A percentile compares a stretch with the other conserved stretches of the same genome.
phyloP scores from a whole-genome alignment of 2,888 invertebrate genomes.

The Eupeodes luniger region DNA sequence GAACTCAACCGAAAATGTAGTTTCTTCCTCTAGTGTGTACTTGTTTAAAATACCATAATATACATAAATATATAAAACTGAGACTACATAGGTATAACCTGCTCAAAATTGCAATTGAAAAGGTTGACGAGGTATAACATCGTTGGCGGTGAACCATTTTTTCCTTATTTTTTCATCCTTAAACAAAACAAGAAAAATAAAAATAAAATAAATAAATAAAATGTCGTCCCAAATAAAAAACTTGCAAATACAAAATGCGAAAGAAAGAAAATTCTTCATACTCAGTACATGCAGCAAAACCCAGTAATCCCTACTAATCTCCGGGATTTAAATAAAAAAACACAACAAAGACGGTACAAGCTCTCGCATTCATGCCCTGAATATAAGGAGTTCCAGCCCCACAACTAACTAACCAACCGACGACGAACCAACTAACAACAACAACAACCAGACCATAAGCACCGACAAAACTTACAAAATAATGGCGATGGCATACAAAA shows the following conservation, averaged over 20 bases:
- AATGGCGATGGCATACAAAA: conserved; percentile 60
- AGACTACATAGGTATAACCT: conserved; percentile 14
- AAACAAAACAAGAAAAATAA: not conserved
- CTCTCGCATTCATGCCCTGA: conserved; percentile 69
- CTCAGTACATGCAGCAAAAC: conserved; percentile 56
- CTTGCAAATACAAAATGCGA: too few relatives aligned
- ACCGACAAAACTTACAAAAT: conserved; percentile 62
- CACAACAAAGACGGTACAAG: conserved; percentile 68
- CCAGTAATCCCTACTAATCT: conserved; percentile 70
- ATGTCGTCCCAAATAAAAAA: conserved; percentile 44
- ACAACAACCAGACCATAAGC: conserved; percentile 31
- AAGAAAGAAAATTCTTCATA: conserved; percentile 36
- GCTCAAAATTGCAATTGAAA: conserved; percentile 65
- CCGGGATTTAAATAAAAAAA: conserved; percentile 64
- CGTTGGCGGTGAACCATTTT: conserved; percentile 40
- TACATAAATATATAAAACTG: not conserved
- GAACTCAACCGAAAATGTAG: conserved; percentile 38
- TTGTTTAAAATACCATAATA: conserved; percentile 6
- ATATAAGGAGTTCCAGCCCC: conserved; percentile 58
- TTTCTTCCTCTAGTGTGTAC: conserved; percentile 26
- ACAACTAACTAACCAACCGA: conserved; percentile 18
- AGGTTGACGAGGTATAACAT: conserved; percentile 42
- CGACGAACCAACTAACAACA: conserved; percentile 25
- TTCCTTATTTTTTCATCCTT: not conserved
- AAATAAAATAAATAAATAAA: conserved; percentile 21